Evolutionary conservation across 1,140 invertebrate species (phyloP).

Genomic region (Hyles euphorbiae): DNA sequence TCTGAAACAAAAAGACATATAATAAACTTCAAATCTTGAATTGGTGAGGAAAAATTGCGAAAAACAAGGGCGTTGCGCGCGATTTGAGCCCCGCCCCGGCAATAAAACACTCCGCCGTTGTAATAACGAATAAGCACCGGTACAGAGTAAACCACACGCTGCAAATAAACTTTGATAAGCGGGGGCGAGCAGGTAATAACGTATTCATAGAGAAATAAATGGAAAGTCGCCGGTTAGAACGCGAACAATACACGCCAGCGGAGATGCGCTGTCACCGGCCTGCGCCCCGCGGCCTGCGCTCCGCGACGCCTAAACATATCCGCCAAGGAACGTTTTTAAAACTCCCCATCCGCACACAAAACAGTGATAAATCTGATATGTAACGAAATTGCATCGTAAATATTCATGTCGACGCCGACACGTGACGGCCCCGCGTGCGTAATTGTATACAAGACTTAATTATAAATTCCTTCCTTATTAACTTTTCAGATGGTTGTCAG

Average conservation of each 20-base stretch:
- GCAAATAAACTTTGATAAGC: conserved; percentile 76
- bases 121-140: conserved; percentile 74
- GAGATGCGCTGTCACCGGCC: conserved; percentile 65
- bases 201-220: conserved; percentile 76
- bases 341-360: conserved; percentile 47
- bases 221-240: conserved; percentile 73
- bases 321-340: conserved; percentile 60
- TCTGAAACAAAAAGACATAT: conserved; percentile 86
- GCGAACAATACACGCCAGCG: conserved; percentile 62
- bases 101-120: conserved; percentile 73
- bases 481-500: conserved; percentile 45
- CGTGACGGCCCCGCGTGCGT: conserved; percentile 21
- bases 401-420: conserved; percentile 52
- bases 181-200: conserved; percentile 74
- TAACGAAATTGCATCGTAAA: conserved; percentile 63
- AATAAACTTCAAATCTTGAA: conserved; percentile 56
- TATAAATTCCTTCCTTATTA: conserved; percentile 54
- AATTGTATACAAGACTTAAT: conserved; percentile 39
- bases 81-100: conserved; percentile 66
- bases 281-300: conserved; percentile 24
- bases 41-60: conserved; percentile 58
- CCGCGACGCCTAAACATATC: conserved; percentile 45
- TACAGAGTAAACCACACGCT: conserved; percentile 73
- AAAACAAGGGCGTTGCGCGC: conserved; percentile 65
- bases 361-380: conserved; percentile 56